Conservation (phyloP, 2,888 invertebrate genomes). For the Melanotus villosus region DNA sequence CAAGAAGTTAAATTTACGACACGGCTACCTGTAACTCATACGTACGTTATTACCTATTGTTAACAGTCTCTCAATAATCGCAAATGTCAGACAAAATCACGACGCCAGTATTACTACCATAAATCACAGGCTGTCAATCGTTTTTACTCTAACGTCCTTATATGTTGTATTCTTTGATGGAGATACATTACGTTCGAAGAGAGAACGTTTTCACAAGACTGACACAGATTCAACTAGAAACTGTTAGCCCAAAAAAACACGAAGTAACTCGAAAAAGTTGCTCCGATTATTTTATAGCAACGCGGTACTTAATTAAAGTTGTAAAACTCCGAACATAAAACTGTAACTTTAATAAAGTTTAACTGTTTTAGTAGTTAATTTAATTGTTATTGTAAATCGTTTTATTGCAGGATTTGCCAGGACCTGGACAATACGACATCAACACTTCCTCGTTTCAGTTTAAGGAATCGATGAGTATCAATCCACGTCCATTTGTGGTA, state of each 20-base stretch:
- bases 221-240: background rate
- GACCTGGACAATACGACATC: conserved; percentile 58
- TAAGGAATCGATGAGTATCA: conserved; percentile 52
- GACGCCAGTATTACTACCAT: conserved; percentile 14
- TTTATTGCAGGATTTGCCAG: conserved; percentile 58
- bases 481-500: conserved; percentile 56
- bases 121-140: conserved; percentile 19
- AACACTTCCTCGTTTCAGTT: conserved; percentile 30
- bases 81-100: conserved; percentile 15
- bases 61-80: conserved; percentile 4
- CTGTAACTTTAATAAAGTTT: no score
- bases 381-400: no score
- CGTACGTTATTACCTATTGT: background rate
- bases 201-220: background rate
- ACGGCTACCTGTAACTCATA: background rate
- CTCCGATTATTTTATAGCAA: no score
- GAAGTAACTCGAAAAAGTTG: background rate
- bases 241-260: no score
- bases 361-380: no score
- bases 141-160: conserved; percentile 19
- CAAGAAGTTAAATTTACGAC: no score
- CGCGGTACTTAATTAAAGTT: no score
- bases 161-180: conserved; percentile 11
- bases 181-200: conserved; percentile 14
- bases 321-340: no score